These are phyloP conservation scores for Cryptoblepharus egeriae DNA, from an alignment of 2,797 vertebrate genomes.

Conservation along the genomic window DNA sequence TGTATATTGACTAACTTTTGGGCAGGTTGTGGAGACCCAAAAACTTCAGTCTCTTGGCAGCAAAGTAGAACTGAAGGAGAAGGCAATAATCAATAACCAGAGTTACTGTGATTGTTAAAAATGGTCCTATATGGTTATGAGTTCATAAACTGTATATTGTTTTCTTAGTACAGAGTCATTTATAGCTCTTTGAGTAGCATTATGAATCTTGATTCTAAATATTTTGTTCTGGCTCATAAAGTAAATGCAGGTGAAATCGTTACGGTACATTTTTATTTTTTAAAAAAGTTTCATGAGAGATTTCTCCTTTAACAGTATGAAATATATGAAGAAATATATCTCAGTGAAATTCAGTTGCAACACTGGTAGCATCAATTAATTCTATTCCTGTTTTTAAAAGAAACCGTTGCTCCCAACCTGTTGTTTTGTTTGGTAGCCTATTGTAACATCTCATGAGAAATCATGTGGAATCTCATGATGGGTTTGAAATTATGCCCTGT, in stretches of 20 bases:
- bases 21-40: too few relatives aligned
- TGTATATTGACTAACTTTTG: too few relatives aligned
- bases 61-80: neutral
- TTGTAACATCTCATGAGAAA: neutral
- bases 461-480: neutral
- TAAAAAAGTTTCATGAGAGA: too few relatives aligned
- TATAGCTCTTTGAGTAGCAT: neutral
- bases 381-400: constrained; percentile 4
- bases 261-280: neutral
- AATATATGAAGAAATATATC: neutral
- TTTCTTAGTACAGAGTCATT: neutral
- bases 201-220: neutral
- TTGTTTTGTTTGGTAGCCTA: neutral
- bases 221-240: constrained; percentile 13
- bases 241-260: neutral
- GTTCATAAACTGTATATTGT: neutral
- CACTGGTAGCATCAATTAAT: neutral
- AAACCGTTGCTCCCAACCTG: neutral
- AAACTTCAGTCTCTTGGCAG: neutral
- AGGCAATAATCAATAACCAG: neutral
- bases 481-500: neutral
- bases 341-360: neutral
- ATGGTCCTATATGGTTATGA: neutral
- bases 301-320: neutral
- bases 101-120: neutral